These are phyloP conservation scores for Pseudomyrmex pallidus DNA, from an alignment of 1,140 invertebrate genomes.

Conservation along the genomic window DNA sequence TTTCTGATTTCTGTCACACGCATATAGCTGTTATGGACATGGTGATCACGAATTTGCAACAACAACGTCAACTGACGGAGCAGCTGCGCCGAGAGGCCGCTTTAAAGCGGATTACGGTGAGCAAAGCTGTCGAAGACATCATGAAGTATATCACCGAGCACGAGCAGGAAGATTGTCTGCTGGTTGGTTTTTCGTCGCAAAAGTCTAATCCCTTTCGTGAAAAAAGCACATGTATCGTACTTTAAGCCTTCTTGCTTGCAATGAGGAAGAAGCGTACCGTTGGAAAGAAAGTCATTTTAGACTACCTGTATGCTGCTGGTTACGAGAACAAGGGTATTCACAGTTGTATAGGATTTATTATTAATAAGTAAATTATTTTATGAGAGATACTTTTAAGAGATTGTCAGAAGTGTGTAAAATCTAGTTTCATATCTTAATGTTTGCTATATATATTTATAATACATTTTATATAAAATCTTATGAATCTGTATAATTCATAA, in stretches of 20 bases:
- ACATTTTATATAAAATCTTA: slow-evolving; percentile 1
- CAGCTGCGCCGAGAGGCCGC: slow-evolving; percentile 96
- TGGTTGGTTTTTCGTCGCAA: slow-evolving; percentile 97
- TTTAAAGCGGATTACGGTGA: slow-evolving; percentile 94
- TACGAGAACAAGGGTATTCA: neutral
- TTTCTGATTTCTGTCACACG: slow-evolving; percentile 4
- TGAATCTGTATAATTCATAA: neutral
- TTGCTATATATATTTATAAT: neutral
- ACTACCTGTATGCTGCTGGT: neutral
- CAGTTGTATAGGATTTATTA: slow-evolving; percentile 11
- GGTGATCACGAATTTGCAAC: slow-evolving; percentile 95
- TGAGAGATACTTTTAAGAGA: slow-evolving; percentile 22
- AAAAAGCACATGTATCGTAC: slow-evolving; percentile 95
- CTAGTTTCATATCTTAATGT: neutral
- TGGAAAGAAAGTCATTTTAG: neutral
- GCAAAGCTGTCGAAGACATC: slow-evolving; percentile 96
- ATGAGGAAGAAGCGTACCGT: neutral
- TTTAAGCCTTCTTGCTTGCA: slow-evolving; percentile 85
- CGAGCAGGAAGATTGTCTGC: slow-evolving; percentile 97
- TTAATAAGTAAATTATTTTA: slow-evolving; percentile 51
- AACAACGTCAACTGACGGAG: slow-evolving; percentile 96
- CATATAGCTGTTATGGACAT: slow-evolving; percentile 90
- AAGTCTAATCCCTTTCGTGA: slow-evolving; percentile 99
- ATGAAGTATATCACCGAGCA: slow-evolving; percentile 97
- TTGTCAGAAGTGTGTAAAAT: neutral